Percentiles rank a stretch among this genome's conserved stretches.
Evolutionary conservation across 1,140 invertebrate genomes (phyloP).

Genomic region (fruit fly (Drosophila melanogaster)): Release_6_plus_ISO1_MT NC_004354.4:1727001-1727500

Average conservation of each 20-base stretch:
- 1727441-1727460: constrained; percentile 36
- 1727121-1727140: too few species aligned
- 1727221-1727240: constrained; percentile 84
- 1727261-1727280: constrained; percentile 84
- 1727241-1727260: constrained; percentile 84
- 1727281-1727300: constrained; percentile 84
- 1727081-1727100: constrained; percentile 9
- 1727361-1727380: too few species aligned
- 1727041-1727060: not conserved
- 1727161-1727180: not conserved
- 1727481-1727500: constrained; percentile 1
- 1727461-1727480: not conserved
- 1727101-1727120: constrained; percentile 1
- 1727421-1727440: not conserved
- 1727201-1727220: constrained; percentile 84
- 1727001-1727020: not conserved
- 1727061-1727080: constrained; percentile 10
- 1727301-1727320: constrained; percentile 77
- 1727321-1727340: constrained; percentile 77
- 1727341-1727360: constrained; percentile 20
- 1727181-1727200: constrained; percentile 22
- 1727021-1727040: not conserved
- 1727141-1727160: constrained; percentile 5
- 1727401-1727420: too few species aligned
- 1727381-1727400: too few species aligned